These are phyloP conservation scores for Campaea margaritaria DNA, from an alignment of 2,888 invertebrate genomes.

Conservation along the genomic window DNA sequence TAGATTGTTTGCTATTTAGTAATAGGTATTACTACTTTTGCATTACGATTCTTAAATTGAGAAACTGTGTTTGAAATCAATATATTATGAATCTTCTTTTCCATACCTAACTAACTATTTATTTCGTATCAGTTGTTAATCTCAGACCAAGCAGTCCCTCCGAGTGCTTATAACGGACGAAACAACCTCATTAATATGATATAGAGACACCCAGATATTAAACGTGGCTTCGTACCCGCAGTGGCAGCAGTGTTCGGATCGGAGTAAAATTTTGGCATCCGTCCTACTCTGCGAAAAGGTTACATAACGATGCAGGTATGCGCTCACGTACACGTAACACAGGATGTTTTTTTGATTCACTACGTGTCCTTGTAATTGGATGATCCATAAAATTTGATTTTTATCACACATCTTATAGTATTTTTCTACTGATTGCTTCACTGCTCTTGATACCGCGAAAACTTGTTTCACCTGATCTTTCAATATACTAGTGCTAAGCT, in stretches of 20 bases:
- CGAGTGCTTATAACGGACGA: neutral
- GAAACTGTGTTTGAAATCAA: too few relatives aligned
- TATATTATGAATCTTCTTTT: too few relatives aligned
- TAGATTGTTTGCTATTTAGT: too few relatives aligned
- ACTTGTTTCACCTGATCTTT: neutral
- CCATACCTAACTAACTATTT: too few relatives aligned
- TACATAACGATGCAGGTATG: constrained; percentile 79
- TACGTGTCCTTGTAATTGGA: constrained; percentile 27
- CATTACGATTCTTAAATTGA: too few relatives aligned
- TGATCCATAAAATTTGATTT: neutral
- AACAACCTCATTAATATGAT: constrained; percentile 17
- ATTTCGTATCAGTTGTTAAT: neutral
- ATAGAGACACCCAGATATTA: constrained; percentile 21
- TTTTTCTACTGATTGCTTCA: neutral
- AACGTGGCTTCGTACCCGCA: constrained; percentile 43
- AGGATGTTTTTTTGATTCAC: constrained; percentile 50
- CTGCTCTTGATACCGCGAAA: neutral
- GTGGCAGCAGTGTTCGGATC: constrained; percentile 45
- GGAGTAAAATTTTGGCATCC: constrained; percentile 74
- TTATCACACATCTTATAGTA: neutral
- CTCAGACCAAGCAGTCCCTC: neutral
- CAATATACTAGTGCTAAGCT: neutral
- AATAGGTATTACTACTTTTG: too few relatives aligned
- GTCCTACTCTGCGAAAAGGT: constrained; percentile 72
- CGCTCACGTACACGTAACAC: constrained; percentile 42